Evolutionary conservation across 2,113 vertebrate genomes (phyloP).

Genomic region (Ardeotis arabs): DNA sequence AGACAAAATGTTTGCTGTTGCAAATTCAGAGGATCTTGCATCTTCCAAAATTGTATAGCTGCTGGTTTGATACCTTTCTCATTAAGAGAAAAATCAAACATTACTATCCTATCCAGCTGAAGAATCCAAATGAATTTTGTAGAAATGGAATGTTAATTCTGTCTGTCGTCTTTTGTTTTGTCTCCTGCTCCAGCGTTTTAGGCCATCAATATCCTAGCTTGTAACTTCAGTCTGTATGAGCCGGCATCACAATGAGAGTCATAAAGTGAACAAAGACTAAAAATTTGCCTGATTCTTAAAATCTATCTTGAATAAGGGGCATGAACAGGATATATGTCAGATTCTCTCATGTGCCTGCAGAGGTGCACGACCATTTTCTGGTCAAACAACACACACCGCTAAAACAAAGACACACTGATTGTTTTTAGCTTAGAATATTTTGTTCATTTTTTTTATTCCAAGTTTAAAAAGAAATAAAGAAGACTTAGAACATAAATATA

Average conservation of each 20-base stretch:
- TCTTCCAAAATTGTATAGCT: not conserved
- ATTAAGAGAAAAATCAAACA: not conserved
- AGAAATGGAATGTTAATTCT: not conserved
- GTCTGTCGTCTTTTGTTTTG: not conserved
- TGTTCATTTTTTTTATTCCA: not conserved
- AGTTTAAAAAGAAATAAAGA: not conserved
- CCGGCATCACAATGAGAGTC: not conserved
- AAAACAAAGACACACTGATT: not conserved
- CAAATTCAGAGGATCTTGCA: not conserved
- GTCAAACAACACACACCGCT: not conserved
- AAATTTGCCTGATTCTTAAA: not conserved
- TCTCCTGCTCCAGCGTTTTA: not conserved
- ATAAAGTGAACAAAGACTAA: not conserved
- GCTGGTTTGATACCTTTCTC: not conserved
- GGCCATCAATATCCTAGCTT: not conserved
- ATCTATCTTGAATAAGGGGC: not conserved
- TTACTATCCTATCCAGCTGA: not conserved
- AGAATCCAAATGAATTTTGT: not conserved
- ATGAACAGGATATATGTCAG: not conserved
- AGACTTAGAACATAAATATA: not conserved
- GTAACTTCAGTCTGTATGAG: not conserved
- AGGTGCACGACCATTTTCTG: not conserved
- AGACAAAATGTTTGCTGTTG: not conserved
- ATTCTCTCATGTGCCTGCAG: not conserved
- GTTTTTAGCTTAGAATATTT: not conserved